These are phyloP conservation scores for Styela plicata DNA, from an alignment of 23 tunicate genomes.

Conservation along the genomic window DNA sequence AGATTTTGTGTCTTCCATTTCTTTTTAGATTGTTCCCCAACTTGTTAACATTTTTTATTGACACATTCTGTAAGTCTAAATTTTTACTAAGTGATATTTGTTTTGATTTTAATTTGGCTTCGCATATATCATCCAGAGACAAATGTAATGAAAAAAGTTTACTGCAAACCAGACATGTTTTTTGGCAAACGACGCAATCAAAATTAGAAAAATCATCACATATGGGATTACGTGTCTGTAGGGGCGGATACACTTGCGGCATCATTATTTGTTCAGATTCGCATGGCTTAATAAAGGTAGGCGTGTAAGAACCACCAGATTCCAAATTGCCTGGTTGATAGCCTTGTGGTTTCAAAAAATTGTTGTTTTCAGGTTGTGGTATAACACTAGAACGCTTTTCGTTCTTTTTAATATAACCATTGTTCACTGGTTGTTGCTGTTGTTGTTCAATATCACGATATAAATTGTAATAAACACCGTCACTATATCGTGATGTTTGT, in stretches of 20 bases:
- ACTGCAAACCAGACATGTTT: slow-evolving; percentile 3
- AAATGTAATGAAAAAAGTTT: not conserved
- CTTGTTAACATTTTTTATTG: too few species aligned
- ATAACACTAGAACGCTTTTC: not conserved
- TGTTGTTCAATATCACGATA: too few species aligned
- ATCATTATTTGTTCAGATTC: not conserved
- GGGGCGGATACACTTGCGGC: not conserved
- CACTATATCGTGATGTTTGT: not conserved
- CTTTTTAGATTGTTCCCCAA: too few species aligned
- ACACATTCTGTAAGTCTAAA: too few species aligned
- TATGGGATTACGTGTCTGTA: not conserved
- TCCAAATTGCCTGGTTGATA: not conserved
- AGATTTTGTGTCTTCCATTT: too few species aligned
- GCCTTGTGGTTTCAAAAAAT: not conserved
- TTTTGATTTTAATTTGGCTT: not conserved
- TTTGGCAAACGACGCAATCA: slow-evolving; percentile 7
- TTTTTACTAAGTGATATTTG: too few species aligned
- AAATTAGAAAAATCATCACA: not conserved
- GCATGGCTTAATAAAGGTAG: not conserved
- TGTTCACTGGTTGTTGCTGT: too few species aligned
- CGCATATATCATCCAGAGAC: not conserved
- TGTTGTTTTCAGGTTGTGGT: not conserved
- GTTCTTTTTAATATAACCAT: too few species aligned
- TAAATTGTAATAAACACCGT: not conserved
- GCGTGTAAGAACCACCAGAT: not conserved